Evolutionary conservation across 2,113 vertebrate genomes (phyloP).

Genomic region (Anhinga anhinga): DNA sequence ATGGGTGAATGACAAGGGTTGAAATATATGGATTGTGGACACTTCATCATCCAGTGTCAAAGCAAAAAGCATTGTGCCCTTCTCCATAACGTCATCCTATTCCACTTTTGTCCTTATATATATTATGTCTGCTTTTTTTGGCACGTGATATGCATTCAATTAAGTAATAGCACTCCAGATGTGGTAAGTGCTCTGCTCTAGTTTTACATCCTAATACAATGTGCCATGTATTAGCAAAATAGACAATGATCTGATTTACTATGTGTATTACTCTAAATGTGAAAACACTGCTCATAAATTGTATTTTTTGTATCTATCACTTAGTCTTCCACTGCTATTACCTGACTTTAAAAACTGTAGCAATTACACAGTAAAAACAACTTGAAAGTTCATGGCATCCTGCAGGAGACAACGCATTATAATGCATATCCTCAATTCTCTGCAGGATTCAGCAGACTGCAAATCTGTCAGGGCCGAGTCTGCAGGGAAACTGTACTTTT

Average conservation of each 20-base stretch:
- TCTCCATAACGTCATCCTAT: neutral
- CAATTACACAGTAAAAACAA: conserved; percentile 34
- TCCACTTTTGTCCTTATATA: neutral
- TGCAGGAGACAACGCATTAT: conserved; percentile 28
- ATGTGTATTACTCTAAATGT: neutral
- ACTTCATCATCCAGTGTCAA: neutral
- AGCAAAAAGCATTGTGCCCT: neutral
- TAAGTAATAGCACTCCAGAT: neutral
- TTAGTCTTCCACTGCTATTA: neutral
- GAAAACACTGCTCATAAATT: neutral
- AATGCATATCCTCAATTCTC: conserved; percentile 52
- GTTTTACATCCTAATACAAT: neutral
- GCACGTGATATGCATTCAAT: neutral
- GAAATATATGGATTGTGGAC: neutral
- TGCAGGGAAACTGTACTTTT: conserved; percentile 38
- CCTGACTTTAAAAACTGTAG: conserved; percentile 21
- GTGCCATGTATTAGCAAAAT: neutral
- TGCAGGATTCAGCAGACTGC: conserved; percentile 52
- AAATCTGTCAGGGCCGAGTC: conserved; percentile 50
- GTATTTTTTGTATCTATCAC: neutral
- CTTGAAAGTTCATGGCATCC: conserved; percentile 14
- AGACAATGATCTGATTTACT: conserved; percentile 37
- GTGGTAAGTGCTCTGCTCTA: neutral
- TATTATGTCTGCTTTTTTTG: neutral
- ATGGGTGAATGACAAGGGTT: neutral